These are phyloP conservation scores for Strongylocentrotus purpuratus DNA, from an alignment of 35 echinoderm and acorn worm species.

Conservation along the genomic window DNA sequence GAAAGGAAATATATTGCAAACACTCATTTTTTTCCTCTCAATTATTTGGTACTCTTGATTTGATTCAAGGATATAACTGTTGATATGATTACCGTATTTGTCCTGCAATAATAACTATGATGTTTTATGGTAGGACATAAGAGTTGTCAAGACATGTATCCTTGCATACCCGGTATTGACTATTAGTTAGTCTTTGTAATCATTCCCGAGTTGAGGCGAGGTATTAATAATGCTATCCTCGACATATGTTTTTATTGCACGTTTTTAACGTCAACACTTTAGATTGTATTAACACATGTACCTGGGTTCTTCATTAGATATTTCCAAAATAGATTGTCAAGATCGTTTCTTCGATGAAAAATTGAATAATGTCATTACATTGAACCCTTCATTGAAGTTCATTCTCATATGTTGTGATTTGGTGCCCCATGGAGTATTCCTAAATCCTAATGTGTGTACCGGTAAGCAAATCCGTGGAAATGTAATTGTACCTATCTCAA, in stretches of 20 bases:
- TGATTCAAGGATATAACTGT: no score
- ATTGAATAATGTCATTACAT: neutral
- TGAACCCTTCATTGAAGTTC: neutral
- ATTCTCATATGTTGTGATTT: neutral
- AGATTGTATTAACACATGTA: neutral
- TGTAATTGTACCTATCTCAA: constrained; percentile 1
- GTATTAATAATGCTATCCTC: neutral
- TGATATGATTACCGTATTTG: no score
- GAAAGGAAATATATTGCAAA: no score
- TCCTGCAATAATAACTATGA: no score
- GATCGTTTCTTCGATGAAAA: neutral
- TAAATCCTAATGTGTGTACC: no score
- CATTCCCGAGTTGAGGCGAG: no score
- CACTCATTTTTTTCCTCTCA: no score
- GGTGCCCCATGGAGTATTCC: neutral
- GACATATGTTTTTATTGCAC: neutral
- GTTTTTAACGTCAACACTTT: neutral
- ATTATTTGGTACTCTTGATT: no score
- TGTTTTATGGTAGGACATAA: no score
- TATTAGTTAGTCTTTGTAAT: no score
- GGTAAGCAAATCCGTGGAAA: neutral
- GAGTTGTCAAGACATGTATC: no score
- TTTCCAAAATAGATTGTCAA: neutral
- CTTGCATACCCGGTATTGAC: no score
- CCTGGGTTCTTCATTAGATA: neutral